Evolutionary conservation across 2,113 vertebrate genomes (phyloP), one percentile per base, ranked within the genome.

Genomic region (Mola mola): DNA sequence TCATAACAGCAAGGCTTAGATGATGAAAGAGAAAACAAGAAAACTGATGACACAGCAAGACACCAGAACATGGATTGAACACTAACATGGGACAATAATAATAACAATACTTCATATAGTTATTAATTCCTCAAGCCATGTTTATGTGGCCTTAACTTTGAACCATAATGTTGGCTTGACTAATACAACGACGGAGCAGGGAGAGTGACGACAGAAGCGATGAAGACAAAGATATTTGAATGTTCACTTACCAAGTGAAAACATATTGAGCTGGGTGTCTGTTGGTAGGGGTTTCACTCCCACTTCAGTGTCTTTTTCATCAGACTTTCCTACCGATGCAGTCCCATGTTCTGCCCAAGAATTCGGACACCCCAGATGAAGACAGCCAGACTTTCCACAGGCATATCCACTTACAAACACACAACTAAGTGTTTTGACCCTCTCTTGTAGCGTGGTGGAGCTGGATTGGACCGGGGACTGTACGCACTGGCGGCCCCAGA

Each of bases 231-330:
- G 20, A 47, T 46, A 42, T 50, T 13, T 41, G 40, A 82, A 60
- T 46, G 21, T 61, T 56, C 59, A 92, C 91, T 92, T 80, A 92
- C 91, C 91, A 49, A 92, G 73, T 66, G 88, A 79, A 89, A 92
- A 92, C 91, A 92, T 92, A 77, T 43, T 50, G 63, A 78, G 58
- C 33, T 38, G 66, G 43, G 53, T 66, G 48, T 20, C 68, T 78
- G 50, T 63, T 64, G 59, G 66, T 61, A 29, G 20, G 43, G 57
- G 48, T 63, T 69, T 79, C 61, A 83, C 64, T 58, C 43, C 50
- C 46, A 66, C 56, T 72, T 63, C 62, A 75, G 66, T 57, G 66
- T 63, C 56, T 61, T 51, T 75, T 34, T 69, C 62, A 72, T 84
- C 77, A 83, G 51, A 79, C 44, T 79, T 75, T 74, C 79, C 69